These are phyloP conservation scores for Heptranchias perlo DNA, from an alignment of 2,113 vertebrate species.

Conservation along the genomic window DNA sequence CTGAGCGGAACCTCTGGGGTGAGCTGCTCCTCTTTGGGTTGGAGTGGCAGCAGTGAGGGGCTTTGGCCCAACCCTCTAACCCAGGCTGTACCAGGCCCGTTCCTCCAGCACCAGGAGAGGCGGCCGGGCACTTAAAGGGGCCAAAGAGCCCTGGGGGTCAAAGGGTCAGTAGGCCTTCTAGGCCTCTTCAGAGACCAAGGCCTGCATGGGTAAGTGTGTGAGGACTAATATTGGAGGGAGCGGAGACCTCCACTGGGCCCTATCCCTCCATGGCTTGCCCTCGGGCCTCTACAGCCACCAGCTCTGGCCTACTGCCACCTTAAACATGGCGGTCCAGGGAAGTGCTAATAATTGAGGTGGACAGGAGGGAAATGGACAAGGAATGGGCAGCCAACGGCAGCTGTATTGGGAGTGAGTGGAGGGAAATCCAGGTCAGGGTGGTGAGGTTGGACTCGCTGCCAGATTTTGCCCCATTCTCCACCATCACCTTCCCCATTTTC, in stretches of 20 bases:
- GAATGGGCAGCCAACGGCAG: background rate
- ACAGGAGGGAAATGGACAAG: background rate
- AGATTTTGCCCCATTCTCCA: background rate
- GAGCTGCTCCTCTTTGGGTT: too few relatives aligned
- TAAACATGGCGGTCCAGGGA: background rate
- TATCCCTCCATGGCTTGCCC: too few relatives aligned
- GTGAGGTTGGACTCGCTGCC: background rate
- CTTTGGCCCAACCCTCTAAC: background rate
- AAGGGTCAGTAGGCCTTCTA: background rate
- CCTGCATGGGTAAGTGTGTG: background rate
- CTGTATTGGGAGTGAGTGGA: background rate
- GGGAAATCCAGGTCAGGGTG: background rate
- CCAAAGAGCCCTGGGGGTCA: background rate
- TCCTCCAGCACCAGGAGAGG: background rate
- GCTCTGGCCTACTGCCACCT: background rate
- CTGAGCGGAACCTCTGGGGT: too few relatives aligned
- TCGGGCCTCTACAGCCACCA: background rate
- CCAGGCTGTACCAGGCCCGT: background rate
- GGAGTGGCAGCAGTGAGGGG: too few relatives aligned
- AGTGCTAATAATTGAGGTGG: background rate
- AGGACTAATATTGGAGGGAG: background rate
- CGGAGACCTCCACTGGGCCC: background rate
- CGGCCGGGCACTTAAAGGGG: background rate
- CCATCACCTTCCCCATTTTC: background rate
- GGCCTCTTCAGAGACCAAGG: background rate